These are phyloP conservation scores for Cepaea nemoralis DNA, from an alignment of 1,140 invertebrate species.

Conservation along the genomic window DNA sequence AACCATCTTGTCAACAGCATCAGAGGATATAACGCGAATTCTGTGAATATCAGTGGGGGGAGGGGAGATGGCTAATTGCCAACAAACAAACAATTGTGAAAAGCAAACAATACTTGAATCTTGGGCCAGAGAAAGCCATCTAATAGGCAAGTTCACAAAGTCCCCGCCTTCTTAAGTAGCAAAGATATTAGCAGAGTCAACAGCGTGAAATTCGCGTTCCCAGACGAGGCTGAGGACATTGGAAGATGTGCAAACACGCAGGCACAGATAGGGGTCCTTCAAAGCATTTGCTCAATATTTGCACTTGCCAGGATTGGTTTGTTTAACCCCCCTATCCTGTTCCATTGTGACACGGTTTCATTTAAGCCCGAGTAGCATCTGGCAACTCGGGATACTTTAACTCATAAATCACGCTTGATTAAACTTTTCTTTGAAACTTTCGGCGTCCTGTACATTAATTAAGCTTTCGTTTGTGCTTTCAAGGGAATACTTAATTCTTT, in stretches of 20 bases:
- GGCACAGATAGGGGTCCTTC: conserved; percentile 8
- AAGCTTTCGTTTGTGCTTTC: too few relatives aligned
- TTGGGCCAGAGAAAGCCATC: neutral
- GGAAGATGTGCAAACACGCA: neutral
- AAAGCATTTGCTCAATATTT: conserved; percentile 22
- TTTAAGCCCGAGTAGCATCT: conserved; percentile 14
- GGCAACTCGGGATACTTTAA: neutral
- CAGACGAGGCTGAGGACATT: neutral
- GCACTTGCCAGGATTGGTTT: conserved; percentile 22
- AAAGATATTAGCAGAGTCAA: conserved; percentile 18
- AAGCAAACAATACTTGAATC: neutral
- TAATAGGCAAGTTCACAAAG: neutral
- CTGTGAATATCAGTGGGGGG: neutral
- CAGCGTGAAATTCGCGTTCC: neutral
- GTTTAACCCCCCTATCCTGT: neutral
- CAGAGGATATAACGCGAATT: too few relatives aligned
- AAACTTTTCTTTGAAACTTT: neutral
- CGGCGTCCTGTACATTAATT: too few relatives aligned
- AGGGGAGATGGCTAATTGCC: conserved; percentile 7
- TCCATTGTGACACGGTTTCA: neutral
- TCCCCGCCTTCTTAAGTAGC: neutral
- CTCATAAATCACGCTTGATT: conserved; percentile 2
- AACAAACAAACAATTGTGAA: conserved; percentile 10
- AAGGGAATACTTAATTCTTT: too few relatives aligned
- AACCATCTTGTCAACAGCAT: too few relatives aligned